phyloP scores from a whole-genome alignment of 2,888 invertebrate genomes.

The Synanthedon formicaeformis region DNA sequence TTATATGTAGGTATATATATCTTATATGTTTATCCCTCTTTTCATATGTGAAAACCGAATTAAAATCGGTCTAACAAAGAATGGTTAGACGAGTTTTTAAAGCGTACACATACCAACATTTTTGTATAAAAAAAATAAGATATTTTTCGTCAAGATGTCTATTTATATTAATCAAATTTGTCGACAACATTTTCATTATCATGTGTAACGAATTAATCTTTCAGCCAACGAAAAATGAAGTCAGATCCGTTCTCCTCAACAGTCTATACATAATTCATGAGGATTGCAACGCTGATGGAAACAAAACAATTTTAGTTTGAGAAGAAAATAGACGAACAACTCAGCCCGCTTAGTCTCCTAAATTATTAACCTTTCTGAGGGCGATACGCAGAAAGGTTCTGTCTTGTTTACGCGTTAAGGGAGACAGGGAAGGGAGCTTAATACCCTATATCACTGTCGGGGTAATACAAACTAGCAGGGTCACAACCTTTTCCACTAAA shows the following conservation, averaged over 20 bases:
- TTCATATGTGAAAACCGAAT: no score
- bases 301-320: constrained; percentile 54
- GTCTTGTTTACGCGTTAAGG: constrained; percentile 68
- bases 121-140: no score
- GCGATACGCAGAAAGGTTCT: constrained; percentile 64
- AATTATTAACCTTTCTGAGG: constrained; percentile 66
- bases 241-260: constrained; percentile 17
- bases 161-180: no score
- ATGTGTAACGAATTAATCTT: neutral
- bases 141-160: no score
- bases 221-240: constrained; percentile 14
- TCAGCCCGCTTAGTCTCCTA: constrained; percentile 56
- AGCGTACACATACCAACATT: no score
- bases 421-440: constrained; percentile 64
- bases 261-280: constrained; percentile 30
- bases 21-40: no score
- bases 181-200: neutral
- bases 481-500: constrained; percentile 69
- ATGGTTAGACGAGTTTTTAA: no score
- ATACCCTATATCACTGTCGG: constrained; percentile 69
- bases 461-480: constrained; percentile 66
- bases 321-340: constrained; percentile 50
- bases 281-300: constrained; percentile 35
- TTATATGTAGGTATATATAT: no score
- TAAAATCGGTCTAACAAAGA: no score